These are phyloP conservation scores for Deilephila porcellus DNA, from an alignment of 2,888 invertebrate species.

Conservation along the genomic window DNA sequence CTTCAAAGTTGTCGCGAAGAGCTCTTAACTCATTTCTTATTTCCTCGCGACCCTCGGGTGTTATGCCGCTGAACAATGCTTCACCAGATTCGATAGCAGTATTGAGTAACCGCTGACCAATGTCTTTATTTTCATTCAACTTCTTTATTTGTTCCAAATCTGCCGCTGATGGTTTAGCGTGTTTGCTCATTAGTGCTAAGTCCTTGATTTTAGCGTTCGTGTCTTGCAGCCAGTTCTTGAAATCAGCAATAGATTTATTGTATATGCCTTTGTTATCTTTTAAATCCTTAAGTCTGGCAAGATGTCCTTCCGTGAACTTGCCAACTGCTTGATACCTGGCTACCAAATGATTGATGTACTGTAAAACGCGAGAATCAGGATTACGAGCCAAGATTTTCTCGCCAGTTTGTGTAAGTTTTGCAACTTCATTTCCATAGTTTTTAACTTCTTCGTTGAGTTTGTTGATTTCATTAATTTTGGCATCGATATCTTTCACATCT, in stretches of 20 bases:
- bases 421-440: conserved; percentile 87
- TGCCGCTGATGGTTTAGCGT: conserved; percentile 90
- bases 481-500: conserved; percentile 87
- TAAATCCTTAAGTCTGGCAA: conserved; percentile 89
- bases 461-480: conserved; percentile 88
- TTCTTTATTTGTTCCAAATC: conserved; percentile 91
- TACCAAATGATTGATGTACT: conserved; percentile 91
- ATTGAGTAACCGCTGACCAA: conserved; percentile 91
- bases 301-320: conserved; percentile 88
- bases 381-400: conserved; percentile 90
- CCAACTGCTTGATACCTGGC: conserved; percentile 90
- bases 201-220: conserved; percentile 90
- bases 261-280: conserved; percentile 89
- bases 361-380: conserved; percentile 92
- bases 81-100: conserved; percentile 94
- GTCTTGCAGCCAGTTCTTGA: conserved; percentile 91
- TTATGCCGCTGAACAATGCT: conserved; percentile 93
- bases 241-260: conserved; percentile 86
- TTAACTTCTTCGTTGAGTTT: conserved; percentile 86
- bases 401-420: conserved; percentile 87
- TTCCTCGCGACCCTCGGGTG: conserved; percentile 93
- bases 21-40: conserved; percentile 92
- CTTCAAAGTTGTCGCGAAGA: conserved; percentile 92
- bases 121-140: conserved; percentile 89
- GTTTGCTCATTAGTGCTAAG: conserved; percentile 89